Conservation (phyloP, 2,888 invertebrate genomes). For the Brenthis ino region DNA sequence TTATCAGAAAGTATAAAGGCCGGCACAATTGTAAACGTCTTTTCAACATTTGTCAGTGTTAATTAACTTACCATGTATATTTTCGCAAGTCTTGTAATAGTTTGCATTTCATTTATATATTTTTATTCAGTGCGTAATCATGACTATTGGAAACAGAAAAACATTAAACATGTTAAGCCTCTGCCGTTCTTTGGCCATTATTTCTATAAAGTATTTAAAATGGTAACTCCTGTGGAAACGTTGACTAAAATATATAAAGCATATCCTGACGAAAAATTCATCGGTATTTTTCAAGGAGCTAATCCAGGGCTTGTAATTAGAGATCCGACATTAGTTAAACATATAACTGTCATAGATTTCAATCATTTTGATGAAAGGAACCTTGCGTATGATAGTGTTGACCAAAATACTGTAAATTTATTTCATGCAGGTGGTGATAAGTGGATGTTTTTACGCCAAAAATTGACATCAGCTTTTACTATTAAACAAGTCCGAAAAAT, state of each 20-base stretch:
- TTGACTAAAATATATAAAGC: not conserved
- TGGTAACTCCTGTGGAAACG: constrained; percentile 3
- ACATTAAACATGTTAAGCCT: constrained; percentile 9
- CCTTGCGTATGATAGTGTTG: not conserved
- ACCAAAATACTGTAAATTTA: constrained; percentile 4
- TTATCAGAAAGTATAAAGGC: no score
- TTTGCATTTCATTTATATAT: not conserved
- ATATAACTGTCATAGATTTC: constrained; percentile 8
- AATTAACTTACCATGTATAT: not conserved
- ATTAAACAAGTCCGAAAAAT: not conserved
- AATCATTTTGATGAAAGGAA: not conserved
- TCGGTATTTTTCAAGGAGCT: not conserved
- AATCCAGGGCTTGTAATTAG: not conserved
- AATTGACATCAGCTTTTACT: not conserved
- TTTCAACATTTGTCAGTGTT: no score
- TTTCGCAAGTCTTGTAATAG: not conserved
- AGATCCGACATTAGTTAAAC: not conserved
- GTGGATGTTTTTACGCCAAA: constrained; percentile 15
- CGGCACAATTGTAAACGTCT: no score
- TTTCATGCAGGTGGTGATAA: constrained; percentile 10
- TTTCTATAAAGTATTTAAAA: not conserved
- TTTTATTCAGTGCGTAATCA: constrained; percentile 13
- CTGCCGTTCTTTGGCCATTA: constrained; percentile 2
- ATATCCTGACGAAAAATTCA: constrained; percentile 7
- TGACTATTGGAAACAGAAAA: constrained; percentile 6